Evolutionary conservation across 2,888 invertebrate species (phyloP), one percentile per base, ranked within the genome.

Genomic region (Andrena hattorfiana): DNA sequence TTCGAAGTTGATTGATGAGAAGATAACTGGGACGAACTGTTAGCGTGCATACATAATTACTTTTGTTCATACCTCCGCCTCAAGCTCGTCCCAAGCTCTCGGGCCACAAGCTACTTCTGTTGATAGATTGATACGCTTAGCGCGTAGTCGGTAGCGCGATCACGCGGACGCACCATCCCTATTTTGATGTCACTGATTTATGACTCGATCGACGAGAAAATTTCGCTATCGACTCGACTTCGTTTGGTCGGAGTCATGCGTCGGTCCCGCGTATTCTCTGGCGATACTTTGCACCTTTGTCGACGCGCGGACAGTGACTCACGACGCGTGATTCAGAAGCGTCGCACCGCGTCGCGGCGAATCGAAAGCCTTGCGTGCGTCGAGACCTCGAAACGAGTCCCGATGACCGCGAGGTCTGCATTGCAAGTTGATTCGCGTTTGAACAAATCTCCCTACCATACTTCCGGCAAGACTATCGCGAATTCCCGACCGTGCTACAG

Each of bases 301-400:
- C 70, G 48, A 68, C 42, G 42, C 77, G 26, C 16, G 32, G 10
- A 3, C 26, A 26, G 28, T 82, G 83, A 84, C 71, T 84, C 83
- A 83, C 70, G 48, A 49, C 66, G n/a, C 48, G 74, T 80, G 83
- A 85, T 85, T 83, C 83, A 83, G 81, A 64, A 81, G 2, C 54
- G 51, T 6, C 42, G 56, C 28, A 35, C 10, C 26, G 51, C 59
- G 35, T 20, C 62, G 68, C 30, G 10, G 42, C 42, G 48, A 48
- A 20, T 26, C 71, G 54, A 64, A 42, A 71, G 63, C 70, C 70
- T 23, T 82, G 73, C 71, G 71, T 71, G 73, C 66, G 51, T 23
- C 42, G 26, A 32, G 66, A 49, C 20, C 81, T 62, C 48, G 59
- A 16, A 30, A 23, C 28, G n/a, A 59, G 26, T 26, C 42, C 42